Evolutionary conservation across 2,113 vertebrate species (phyloP).

Genomic region (Neopipo cinnamomea): DNA sequence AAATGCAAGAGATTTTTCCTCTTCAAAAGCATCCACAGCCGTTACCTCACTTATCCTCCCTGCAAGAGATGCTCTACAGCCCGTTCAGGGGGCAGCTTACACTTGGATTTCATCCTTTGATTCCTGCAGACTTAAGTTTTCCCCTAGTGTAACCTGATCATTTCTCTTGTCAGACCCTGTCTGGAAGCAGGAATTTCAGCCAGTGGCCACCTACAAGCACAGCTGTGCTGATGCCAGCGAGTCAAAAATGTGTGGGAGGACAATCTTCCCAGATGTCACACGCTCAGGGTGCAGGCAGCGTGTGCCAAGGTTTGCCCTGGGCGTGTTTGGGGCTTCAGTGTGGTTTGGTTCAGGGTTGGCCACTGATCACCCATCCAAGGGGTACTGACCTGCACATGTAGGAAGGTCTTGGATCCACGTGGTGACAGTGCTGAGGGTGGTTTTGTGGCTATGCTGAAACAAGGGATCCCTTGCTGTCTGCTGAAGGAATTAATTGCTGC

Average conservation of each 20-base stretch:
- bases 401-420: accelerated
- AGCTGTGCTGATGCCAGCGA: neutral
- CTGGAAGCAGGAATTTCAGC: neutral
- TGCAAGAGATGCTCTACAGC: neutral
- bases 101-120: neutral
- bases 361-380: accelerated
- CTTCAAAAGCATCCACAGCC: neutral
- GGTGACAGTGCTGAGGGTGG: neutral
- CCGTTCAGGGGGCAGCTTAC: neutral
- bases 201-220: neutral
- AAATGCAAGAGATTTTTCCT: neutral
- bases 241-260: neutral
- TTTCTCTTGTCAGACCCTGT: neutral
- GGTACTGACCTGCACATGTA: accelerated
- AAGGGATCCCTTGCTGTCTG: neutral
- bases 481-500: neutral
- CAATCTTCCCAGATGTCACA: accelerated
- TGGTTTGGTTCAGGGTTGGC: neutral
- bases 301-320: neutral
- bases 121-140: neutral
- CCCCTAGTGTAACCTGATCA: neutral
- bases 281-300: accelerated
- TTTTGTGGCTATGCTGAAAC: neutral
- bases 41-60: neutral
- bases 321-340: accelerated